Evolutionary conservation across 2,888 invertebrate genomes (phyloP).

Genomic region (Agrenia bidenticulata): DNA sequence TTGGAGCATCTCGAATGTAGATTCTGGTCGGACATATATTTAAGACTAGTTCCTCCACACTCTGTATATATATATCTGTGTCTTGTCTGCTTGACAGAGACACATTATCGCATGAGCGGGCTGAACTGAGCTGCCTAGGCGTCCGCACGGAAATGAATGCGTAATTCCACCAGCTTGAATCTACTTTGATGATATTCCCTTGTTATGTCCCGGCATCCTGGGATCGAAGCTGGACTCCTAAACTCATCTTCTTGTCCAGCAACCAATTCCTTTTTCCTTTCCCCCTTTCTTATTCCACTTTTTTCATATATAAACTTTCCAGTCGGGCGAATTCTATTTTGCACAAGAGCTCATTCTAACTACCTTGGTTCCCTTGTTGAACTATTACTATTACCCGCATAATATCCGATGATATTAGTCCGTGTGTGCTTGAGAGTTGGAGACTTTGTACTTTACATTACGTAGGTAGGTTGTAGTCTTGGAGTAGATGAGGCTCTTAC

Average conservation of each 20-base stretch:
- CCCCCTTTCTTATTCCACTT: conserved; percentile 21
- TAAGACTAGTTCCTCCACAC: background rate
- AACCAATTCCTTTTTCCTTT: conserved; percentile 14
- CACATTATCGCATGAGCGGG: conserved; percentile 49
- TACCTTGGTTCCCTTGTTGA: conserved; percentile 1
- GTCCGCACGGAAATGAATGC: conserved; percentile 47
- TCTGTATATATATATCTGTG: conserved; percentile 12
- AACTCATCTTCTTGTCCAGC: conserved; percentile 17
- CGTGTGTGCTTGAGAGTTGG: background rate
- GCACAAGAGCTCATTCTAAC: conserved; percentile 15
- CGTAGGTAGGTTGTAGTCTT: no score
- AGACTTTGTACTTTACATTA: background rate
- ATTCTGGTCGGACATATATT: no score
- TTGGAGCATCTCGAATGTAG: background rate
- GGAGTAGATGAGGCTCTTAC: conserved; percentile 15
- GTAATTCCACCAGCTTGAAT: conserved; percentile 40
- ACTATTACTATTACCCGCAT: conserved; percentile 1
- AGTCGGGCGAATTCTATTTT: conserved; percentile 14
- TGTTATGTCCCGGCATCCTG: conserved; percentile 3
- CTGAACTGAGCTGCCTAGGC: conserved; percentile 30
- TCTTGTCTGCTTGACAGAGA: conserved; percentile 46
- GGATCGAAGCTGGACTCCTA: background rate
- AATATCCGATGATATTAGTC: background rate
- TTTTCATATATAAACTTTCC: conserved; percentile 18
- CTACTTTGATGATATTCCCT: conserved; percentile 34